Evolutionary conservation across 2,888 invertebrate species (phyloP), one percentile per base, ranked within the genome.

Genomic region (Cerceris ruficornis): DNA sequence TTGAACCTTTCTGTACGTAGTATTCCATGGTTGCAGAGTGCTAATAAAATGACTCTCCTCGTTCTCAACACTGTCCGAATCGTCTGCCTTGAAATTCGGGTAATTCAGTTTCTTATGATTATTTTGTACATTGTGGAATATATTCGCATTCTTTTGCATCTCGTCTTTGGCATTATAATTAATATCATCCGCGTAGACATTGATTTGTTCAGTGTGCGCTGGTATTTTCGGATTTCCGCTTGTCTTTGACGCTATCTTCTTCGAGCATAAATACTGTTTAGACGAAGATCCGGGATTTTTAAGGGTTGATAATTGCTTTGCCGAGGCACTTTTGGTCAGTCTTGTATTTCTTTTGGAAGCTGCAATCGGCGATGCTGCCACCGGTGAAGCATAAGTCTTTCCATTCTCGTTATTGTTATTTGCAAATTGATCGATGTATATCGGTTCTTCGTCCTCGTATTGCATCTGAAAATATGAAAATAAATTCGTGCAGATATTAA

Each of bases 381-480:
- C 0, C 1, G 75, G 57, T 11, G 46, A n/a, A 5, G 50, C 11
- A 13, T 54, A 79, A 5, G 71, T 75, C 8, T 62, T 69, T 2
- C n/a, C 70, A 8, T 43, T 39, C 1, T 82, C 75, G 58, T 84
- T 88, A 41, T 86, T 89, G 65, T 89, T 90, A 62, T 86, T 87
- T 11, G 74, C 60, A 8, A 43, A 79, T 9, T 81, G 67, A 7
- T 84, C 82, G 5, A 88, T 62, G 70, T 82, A 91, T 0, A 87
- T 50, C 5, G 84, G 82, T 2, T 88, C 86, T 7, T 83, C 82
- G 7, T 86, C 75, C 52, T 90, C 90, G 61, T 90, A 87, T 62
- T 90, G 87, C 79, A 89, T 84, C 87, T 90, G 50, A 54, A 58
- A 7, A 9, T 55, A 28, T 55, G 4, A 28, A 5, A 28, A 13